Base-by-base conservation (phyloP, 2,113 vertebrate genomes). In the Plotosus lineatus region DNA sequence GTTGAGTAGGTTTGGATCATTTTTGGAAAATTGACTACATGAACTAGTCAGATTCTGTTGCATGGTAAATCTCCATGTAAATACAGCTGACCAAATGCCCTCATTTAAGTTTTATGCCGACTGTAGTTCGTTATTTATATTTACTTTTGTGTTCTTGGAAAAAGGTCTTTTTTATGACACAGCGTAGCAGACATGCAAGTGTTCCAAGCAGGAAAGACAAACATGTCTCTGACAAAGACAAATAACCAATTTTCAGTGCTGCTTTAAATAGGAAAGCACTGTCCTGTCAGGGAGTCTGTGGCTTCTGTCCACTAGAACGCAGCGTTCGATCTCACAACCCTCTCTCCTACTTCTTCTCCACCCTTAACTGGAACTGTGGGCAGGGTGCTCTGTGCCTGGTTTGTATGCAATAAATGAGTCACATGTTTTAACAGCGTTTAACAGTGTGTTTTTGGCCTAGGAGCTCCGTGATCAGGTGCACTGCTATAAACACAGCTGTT, bases 311-410 rank as follows among this genome's bases (percentile, higher is more conserved):
- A 89, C 83, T 87, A 78, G 61, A 74, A 81, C 51, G 72, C 28
- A 69, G 63, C 26, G 21, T 46, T 75, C 72, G 14, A 72, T 40
- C 33, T 38, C 61, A 55, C 60, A 68, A 17, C 66, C 75, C 40
- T 53, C 73, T 28, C 46, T 36, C 21, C 40, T 50, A 26, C 44
- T 33, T 86, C 89, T 87, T 84, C 88, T 77, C 86, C 86, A 87
- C 87, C 85, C 88, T 75, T 95, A 95, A 93, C 93, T 94, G 95
- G 93, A 95, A 95, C 72, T 87, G 77, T 89, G 87, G 89, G 88
- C 90, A 76, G 80, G 85, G 48, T 78, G 55, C 76, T 50, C 83
- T 80, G 28, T n/a, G 55, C 53, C 79, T 75, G 68, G 42, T 77
- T 82, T 85, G 48, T 44, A 58, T 53, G 9, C 66, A 63, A 53